Evolutionary conservation across 2,113 vertebrate genomes (phyloP).

Genomic region (Tichodroma muraria): DNA sequence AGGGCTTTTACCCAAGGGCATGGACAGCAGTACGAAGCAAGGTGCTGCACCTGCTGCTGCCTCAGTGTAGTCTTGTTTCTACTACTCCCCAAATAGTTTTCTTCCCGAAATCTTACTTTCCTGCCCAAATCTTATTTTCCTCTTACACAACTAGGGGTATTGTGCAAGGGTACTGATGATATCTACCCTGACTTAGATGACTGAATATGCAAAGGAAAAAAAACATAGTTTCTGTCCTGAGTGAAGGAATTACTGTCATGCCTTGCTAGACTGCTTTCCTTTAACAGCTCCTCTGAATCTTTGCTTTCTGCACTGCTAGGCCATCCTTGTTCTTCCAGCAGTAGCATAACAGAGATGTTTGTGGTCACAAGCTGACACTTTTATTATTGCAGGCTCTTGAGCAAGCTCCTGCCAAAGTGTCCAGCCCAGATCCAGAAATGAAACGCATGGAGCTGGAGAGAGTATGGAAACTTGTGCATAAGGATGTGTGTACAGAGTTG

Average conservation of each 20-base stretch:
- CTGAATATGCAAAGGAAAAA: neutral
- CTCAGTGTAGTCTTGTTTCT: neutral
- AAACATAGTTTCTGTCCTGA: neutral
- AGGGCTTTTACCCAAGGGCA: neutral
- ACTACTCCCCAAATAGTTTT: neutral
- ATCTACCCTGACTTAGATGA: neutral
- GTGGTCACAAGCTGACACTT: neutral
- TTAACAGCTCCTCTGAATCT: neutral
- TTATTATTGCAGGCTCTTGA: neutral
- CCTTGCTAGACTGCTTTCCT: neutral
- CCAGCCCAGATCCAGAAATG: neutral
- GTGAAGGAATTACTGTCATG: neutral
- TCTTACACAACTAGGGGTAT: neutral
- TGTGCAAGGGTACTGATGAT: neutral
- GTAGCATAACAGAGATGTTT: neutral
- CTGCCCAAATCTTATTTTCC: neutral
- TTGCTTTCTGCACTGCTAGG: neutral
- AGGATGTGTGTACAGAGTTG: neutral
- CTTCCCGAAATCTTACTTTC: neutral
- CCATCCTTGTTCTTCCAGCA: neutral
- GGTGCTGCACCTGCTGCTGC: neutral
- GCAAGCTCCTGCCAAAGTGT: neutral
- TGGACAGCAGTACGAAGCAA: neutral
- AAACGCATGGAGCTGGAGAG: neutral
- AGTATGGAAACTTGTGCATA: neutral